Evolutionary conservation across 2,113 vertebrate genomes (phyloP).

Genomic region (Lutjanus erythropterus): DNA sequence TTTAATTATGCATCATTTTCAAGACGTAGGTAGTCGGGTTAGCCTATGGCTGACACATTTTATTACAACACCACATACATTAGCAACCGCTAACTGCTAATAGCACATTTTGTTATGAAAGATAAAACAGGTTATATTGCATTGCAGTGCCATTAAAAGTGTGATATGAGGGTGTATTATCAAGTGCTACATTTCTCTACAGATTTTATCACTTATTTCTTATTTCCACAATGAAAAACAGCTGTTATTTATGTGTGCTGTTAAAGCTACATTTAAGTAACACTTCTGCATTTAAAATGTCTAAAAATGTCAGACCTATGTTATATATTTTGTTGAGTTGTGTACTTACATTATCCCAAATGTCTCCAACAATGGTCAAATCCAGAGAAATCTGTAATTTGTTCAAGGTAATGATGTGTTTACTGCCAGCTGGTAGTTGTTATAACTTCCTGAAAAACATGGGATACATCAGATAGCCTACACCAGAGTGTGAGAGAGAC

Average conservation of each 20-base stretch:
- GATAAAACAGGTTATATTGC: constrained; percentile 14
- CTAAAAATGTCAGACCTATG: no score
- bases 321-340: no score
- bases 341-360: no score
- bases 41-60: not conserved
- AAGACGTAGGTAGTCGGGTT: not conserved
- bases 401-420: no score
- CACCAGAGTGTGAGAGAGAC: no score
- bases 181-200: constrained; percentile 16
- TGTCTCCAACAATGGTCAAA: no score
- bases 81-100: constrained; percentile 39
- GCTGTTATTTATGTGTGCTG: not conserved
- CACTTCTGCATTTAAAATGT: no score
- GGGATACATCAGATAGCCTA: no score
- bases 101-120: constrained; percentile 7
- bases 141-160: constrained; percentile 10
- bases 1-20: not conserved
- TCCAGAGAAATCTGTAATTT: no score
- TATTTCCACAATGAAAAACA: not conserved
- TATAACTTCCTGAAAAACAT: no score
- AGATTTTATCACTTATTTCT: not conserved
- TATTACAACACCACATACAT: not conserved
- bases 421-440: no score
- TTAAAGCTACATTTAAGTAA: no score
- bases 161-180: not conserved